Evolutionary conservation across 2,797 vertebrate species (phyloP).

Genomic region (Anguilla obscura): DNA sequence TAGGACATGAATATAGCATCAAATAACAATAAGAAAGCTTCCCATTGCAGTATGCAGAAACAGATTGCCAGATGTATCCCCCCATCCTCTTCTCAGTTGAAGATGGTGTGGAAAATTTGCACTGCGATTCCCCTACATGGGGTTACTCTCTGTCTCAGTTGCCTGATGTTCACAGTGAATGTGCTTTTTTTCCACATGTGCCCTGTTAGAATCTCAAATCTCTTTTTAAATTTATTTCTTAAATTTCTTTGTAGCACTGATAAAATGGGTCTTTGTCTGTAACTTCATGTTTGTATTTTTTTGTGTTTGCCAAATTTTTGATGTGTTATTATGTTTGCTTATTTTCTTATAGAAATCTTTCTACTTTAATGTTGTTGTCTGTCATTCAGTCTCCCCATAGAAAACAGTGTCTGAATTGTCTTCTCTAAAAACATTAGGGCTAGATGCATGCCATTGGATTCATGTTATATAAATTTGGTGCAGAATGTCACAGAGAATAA

Average conservation of each 20-base stretch:
- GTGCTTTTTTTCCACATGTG: neutral
- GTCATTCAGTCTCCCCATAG: neutral
- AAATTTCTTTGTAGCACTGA: neutral
- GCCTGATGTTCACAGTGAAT: neutral
- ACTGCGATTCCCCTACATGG: neutral
- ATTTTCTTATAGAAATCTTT: neutral
- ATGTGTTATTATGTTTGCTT: neutral
- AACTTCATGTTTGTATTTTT: no score
- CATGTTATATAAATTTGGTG: constrained; percentile 33
- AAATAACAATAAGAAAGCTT: neutral
- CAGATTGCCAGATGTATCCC: neutral
- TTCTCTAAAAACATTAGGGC: neutral
- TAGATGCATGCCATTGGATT: neutral
- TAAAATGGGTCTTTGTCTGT: no score
- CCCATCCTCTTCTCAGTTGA: neutral
- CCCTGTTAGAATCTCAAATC: neutral
- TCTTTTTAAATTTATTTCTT: neutral
- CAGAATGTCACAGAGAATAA: constrained; percentile 48
- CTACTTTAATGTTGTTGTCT: neutral
- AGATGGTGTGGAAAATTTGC: neutral
- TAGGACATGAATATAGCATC: neutral
- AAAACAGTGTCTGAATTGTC: neutral
- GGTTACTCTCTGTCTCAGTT: neutral
- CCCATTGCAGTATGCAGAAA: neutral
- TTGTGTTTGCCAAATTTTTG: neutral